Base-by-base conservation (phyloP, 2,888 invertebrate genomes). In the Enchytraeus crypticus region DNA sequence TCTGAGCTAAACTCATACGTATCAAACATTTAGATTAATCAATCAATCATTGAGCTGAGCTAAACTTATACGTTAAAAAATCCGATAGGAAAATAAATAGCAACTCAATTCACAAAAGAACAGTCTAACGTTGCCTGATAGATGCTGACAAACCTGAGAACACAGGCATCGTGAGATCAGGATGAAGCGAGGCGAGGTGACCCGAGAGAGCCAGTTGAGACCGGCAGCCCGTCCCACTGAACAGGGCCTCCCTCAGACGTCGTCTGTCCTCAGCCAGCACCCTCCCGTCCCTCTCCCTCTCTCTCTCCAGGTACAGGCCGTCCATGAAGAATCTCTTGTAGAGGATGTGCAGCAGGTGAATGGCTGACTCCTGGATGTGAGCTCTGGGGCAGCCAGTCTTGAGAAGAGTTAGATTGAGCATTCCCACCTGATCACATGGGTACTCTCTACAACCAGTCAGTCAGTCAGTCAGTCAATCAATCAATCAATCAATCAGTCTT, bases 111-210 rank as follows among this genome's bases (percentile, higher is more conserved):
- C n/a, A n/a, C n/a, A n/a, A n/a, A n/a, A n/a, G n/a, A n/a, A n/a
- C n/a, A n/a, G n/a, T n/a, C n/a, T n/a, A n/a, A n/a, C n/a, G n/a
- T n/a, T n/a, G n/a, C n/a, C n/a, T n/a, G n/a, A n/a, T n/a, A n/a
- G n/a, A n/a, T n/a, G n/a, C 49, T 8, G 3, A 23, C 30, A 51
- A 80, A 93, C 95, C 96, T 75, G 96, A 96, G 82, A 98, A 96
- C 86, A 98, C 93, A 0, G 96, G 93, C 93, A 98, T 96, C 30
- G 98, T 97, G 46, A 98, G 84, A 76, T 97, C 96, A 0, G 97
- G 95, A 76, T 97, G 95, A 29, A 95, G 83, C 69, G 90, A 88
- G 0, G 97, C 90, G 72, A 98, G 83, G 76, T 96, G 93, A 47
- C 90, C 85, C 0, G 92, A 67, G 33, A 69, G 62, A 49, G 53